A percentile compares a stretch with the other conserved stretches of the same genome.
These are phyloP conservation scores for Tringa solitaria DNA, from an alignment of 2,113 vertebrate genomes.

Conservation along the genomic window DNA sequence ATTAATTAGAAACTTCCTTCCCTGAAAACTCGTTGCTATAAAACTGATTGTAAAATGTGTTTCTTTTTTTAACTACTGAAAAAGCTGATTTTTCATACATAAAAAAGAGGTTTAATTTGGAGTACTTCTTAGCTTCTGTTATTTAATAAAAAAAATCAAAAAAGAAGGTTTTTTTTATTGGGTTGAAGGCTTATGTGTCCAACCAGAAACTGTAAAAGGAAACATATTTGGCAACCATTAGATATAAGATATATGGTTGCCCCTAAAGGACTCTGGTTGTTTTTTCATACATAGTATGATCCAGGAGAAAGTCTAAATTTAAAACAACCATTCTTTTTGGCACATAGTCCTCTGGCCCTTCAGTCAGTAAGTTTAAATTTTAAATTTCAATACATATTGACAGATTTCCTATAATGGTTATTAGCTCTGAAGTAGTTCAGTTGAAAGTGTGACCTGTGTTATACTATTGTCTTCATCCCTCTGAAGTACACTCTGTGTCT, in stretches of 20 bases:
- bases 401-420: neutral
- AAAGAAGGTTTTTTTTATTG: neutral
- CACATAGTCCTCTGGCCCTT: neutral
- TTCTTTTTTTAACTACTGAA: neutral
- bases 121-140: neutral
- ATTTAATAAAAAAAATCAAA: neutral
- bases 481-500: neutral
- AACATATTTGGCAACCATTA: rapidly evolving
- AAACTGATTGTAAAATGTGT: neutral
- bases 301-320: neutral
- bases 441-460: neutral
- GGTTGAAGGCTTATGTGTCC: neutral
- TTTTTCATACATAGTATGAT: neutral
- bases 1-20: neutral
- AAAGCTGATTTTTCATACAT: neutral
- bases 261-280: neutral
- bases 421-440: neutral
- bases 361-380: neutral
- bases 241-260: neutral
- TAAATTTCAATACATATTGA: neutral
- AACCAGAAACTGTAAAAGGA: neutral
- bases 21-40: neutral
- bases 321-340: neutral
- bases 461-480: neutral
- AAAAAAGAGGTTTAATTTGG: neutral